phyloP scores from a whole-genome alignment of 2,113 vertebrate species.

The Chunga burmeisteri region DNA sequence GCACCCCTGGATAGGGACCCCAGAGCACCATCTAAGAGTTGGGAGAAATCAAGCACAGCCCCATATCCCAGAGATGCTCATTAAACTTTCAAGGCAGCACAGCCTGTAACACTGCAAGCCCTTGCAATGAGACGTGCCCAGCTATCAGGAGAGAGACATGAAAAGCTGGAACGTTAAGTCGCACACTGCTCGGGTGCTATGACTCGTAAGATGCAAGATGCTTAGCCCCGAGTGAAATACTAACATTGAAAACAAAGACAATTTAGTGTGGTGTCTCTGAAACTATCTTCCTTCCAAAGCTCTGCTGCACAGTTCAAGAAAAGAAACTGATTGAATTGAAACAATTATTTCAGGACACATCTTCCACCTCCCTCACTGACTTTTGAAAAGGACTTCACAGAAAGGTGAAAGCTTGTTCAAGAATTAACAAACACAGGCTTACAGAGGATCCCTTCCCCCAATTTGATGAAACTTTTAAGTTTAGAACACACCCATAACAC shows the following conservation, averaged over 20 bases:
- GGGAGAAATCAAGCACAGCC: not conserved
- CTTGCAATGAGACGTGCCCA: not conserved
- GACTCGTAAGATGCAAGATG: not conserved
- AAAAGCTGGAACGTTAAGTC: not conserved
- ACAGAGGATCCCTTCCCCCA: not conserved
- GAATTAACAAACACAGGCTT: not conserved
- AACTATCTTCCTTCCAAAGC: not conserved
- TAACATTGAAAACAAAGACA: not conserved
- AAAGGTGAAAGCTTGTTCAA: not conserved
- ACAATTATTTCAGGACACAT: not conserved
- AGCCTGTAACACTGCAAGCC: not conserved
- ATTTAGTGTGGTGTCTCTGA: not conserved
- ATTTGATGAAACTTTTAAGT: not conserved
- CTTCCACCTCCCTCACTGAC: not conserved
- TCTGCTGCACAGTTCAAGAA: not conserved
- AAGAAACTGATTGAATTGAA: not conserved
- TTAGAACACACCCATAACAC: not conserved
- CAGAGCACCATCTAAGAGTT: rapidly evolving
- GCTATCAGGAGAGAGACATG: not conserved
- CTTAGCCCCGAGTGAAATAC: not conserved
- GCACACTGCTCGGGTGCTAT: not conserved
- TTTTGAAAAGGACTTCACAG: not conserved
- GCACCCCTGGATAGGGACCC: not conserved
- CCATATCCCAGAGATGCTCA: not conserved
- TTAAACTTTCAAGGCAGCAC: not conserved